Conservation (phyloP, 2,113 vertebrate genomes). For the Festucalex cinctus region DNA sequence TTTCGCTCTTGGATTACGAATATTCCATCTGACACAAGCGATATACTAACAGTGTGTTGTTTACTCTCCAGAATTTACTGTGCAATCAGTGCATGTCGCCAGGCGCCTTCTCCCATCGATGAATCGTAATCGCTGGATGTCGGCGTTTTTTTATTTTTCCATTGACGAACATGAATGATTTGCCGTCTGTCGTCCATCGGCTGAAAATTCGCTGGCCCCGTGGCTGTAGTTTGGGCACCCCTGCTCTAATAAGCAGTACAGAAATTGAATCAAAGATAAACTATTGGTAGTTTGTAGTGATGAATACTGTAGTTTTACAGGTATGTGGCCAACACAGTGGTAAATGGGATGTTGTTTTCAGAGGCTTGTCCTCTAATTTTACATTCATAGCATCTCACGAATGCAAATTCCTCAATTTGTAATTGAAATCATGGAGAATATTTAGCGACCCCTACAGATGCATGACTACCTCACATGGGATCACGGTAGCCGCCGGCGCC, state of each 20-base stretch:
- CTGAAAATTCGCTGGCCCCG: too few species aligned
- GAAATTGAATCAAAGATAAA: background rate
- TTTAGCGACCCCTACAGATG: background rate
- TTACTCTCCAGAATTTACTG: too few species aligned
- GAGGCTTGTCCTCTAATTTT: background rate
- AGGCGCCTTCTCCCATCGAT: too few species aligned
- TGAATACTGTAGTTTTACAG: background rate
- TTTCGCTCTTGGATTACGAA: too few species aligned
- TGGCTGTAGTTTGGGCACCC: too few species aligned
- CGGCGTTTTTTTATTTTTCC: too few species aligned
- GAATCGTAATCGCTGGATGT: too few species aligned
- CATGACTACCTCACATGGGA: background rate
- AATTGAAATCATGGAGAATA: background rate
- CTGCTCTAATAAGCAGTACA: background rate
- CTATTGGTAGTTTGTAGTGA: background rate
- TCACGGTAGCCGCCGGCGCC: background rate
- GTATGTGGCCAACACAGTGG: background rate
- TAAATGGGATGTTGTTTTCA: background rate
- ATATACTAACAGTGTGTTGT: too few species aligned
- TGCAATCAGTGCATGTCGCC: too few species aligned
- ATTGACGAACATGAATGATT: too few species aligned
- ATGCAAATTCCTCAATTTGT: background rate
- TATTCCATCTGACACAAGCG: too few species aligned
- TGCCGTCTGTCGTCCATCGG: too few species aligned
- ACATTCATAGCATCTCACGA: background rate